phyloP scores from a whole-genome alignment of 2,113 vertebrate genomes.

The Ammospiza caudacuta region DNA sequence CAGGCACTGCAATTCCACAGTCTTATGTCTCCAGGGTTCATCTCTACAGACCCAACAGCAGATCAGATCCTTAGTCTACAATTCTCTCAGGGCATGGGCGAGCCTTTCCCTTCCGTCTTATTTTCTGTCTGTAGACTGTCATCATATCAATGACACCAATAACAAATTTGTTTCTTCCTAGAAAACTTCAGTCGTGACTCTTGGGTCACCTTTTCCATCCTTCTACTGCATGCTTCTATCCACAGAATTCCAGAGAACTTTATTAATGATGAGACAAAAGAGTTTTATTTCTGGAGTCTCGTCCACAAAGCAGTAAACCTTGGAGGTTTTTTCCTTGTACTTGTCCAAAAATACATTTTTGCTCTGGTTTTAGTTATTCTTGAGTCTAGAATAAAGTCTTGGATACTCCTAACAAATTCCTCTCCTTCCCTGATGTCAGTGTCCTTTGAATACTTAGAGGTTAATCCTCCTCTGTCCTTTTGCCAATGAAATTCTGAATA shows the following conservation, averaged over 20 bases:
- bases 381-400: neutral
- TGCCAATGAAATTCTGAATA: neutral
- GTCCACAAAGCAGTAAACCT: neutral
- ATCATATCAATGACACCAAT: neutral
- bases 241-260: neutral
- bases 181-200: neutral
- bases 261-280: neutral
- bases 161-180: neutral
- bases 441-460: neutral
- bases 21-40: neutral
- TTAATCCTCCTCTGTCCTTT: neutral
- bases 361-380: neutral
- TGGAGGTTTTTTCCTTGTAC: neutral
- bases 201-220: constrained; percentile 21
- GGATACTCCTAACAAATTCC: neutral
- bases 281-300: neutral
- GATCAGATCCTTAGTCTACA: neutral
- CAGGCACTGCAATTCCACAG: neutral
- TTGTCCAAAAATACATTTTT: neutral
- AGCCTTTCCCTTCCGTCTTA: neutral
- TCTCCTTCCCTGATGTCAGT: neutral
- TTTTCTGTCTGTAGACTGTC: neutral
- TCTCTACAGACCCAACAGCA: neutral
- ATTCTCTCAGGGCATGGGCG: neutral
- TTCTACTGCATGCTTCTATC: neutral